These are phyloP conservation scores for Anastatus disparis DNA, from an alignment of 1,140 invertebrate species.

Conservation along the genomic window DNA sequence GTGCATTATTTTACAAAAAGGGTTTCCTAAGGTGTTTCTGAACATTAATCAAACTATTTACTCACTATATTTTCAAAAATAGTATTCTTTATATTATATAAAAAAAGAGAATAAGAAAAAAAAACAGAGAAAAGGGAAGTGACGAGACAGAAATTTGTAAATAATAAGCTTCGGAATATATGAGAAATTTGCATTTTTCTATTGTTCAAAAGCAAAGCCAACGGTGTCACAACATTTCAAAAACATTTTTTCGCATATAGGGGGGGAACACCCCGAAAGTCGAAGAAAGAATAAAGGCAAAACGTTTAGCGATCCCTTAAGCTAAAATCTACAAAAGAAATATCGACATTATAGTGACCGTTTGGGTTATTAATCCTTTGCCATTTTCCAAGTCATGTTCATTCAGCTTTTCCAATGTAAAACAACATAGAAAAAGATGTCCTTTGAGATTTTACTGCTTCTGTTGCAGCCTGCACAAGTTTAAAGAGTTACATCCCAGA, in stretches of 20 bases:
- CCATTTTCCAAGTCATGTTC: constrained; percentile 53
- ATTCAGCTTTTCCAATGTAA: too few relatives aligned
- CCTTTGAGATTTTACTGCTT: too few relatives aligned
- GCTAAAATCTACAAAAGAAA: too few relatives aligned
- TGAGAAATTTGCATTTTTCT: constrained; percentile 25
- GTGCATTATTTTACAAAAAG: not conserved
- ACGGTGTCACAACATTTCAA: constrained; percentile 51
- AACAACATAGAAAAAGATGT: too few relatives aligned
- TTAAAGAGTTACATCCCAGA: too few relatives aligned
- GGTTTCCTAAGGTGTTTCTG: constrained; percentile 8
- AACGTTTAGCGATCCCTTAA: constrained; percentile 46
- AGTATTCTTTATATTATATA: not conserved
- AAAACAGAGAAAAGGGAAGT: constrained; percentile 13
- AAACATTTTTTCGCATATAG: constrained; percentile 23
- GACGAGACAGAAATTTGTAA: constrained; percentile 28
- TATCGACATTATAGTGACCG: constrained; percentile 23
- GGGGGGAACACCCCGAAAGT: not conserved
- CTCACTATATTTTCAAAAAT: not conserved
- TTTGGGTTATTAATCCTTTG: constrained; percentile 56
- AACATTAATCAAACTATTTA: constrained; percentile 26
- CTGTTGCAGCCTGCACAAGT: too few relatives aligned
- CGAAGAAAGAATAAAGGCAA: constrained; percentile 41
- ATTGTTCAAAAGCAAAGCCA: not conserved
- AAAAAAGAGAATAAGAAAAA: not conserved
- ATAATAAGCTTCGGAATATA: constrained; percentile 6